Percentiles rank a stretch among this genome's conserved stretches.
Evolutionary conservation across 2,888 invertebrate species (phyloP).

Genomic region (Eupeodes latifasciatus): DNA sequence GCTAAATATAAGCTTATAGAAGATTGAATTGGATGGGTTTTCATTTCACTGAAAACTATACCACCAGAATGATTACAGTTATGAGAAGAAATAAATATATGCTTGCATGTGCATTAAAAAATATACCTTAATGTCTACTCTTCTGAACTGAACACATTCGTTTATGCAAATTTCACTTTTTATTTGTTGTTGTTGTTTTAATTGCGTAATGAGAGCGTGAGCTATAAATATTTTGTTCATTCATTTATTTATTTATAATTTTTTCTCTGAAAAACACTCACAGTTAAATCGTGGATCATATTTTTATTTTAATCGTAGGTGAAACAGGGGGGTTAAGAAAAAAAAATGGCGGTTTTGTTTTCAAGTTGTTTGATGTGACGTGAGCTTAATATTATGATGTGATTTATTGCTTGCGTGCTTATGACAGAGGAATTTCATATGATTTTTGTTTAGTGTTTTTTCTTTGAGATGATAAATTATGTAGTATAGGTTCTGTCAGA

Average conservation of each 20-base stretch:
- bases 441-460: slow-evolving; percentile 24
- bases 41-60: slow-evolving; percentile 9
- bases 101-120: slow-evolving; percentile 48
- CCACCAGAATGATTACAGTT: slow-evolving; percentile 7
- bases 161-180: slow-evolving; percentile 75
- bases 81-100: not conserved
- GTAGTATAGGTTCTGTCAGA: slow-evolving; percentile 11
- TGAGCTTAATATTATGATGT: slow-evolving; percentile 61
- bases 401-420: slow-evolving; percentile 62
- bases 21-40: slow-evolving; percentile 40
- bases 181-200: slow-evolving; percentile 23
- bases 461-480: slow-evolving; percentile 51
- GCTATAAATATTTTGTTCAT: slow-evolving; percentile 36
- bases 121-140: not conserved
- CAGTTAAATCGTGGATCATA: slow-evolving; percentile 18
- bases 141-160: slow-evolving; percentile 32
- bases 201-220: slow-evolving; percentile 72
- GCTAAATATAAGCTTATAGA: too few relatives aligned
- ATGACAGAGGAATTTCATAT: slow-evolving; percentile 34
- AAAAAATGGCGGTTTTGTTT: slow-evolving; percentile 28
- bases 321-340: slow-evolving; percentile 20
- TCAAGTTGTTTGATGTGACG: slow-evolving; percentile 53
- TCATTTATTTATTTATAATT: not conserved
- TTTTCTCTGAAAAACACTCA: not conserved
- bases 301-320: slow-evolving; percentile 35